Evolutionary conservation across 2,888 invertebrate genomes (phyloP).

Genomic region (Conus canariensis): DNA sequence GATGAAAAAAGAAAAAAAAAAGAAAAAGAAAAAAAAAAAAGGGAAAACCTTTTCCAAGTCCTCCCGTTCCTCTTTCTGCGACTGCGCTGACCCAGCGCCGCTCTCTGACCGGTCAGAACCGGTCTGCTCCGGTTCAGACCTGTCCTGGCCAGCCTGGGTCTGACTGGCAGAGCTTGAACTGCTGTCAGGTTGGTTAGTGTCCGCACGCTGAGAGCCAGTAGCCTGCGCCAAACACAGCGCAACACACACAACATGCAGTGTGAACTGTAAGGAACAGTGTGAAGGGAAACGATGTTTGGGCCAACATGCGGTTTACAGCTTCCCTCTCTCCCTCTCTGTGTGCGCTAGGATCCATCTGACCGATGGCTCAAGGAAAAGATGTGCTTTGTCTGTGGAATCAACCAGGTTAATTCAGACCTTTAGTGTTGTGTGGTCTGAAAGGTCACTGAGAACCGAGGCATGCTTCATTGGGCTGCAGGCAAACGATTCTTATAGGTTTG

Average conservation of each 20-base stretch:
- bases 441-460: no score
- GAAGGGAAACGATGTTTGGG: background rate
- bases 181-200: slow-evolving; percentile 23
- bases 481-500: no score
- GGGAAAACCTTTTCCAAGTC: background rate
- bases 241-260: background rate
- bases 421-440: no score
- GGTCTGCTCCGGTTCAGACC: slow-evolving; percentile 46
- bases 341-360: no score
- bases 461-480: no score
- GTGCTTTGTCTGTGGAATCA: no score
- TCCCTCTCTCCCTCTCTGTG: no score
- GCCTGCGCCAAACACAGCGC: slow-evolving; percentile 38
- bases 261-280: background rate
- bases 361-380: no score
- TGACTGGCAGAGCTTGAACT: slow-evolving; percentile 41
- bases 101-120: slow-evolving; percentile 32
- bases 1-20: background rate
- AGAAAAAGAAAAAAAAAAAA: background rate
- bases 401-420: no score
- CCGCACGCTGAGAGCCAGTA: slow-evolving; percentile 46
- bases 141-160: slow-evolving; percentile 44
- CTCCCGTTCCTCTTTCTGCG: background rate
- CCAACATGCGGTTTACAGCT: no score
- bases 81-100: background rate